Conservation (phyloP, 2,113 vertebrate species). For the Bostrychus sinensis region DNA sequence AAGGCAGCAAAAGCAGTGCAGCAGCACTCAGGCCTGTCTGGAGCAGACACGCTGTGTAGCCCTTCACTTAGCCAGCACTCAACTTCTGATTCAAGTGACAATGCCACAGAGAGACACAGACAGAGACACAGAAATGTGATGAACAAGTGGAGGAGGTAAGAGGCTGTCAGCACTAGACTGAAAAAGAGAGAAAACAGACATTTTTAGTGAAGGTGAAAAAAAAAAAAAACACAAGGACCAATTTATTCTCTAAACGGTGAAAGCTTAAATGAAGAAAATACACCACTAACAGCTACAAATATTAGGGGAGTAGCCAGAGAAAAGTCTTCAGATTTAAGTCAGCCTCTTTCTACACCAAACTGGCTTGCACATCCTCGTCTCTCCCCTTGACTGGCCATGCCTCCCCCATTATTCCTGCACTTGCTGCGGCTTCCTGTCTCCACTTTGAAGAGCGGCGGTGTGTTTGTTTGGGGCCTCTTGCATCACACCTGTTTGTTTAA, state of each 20-base stretch:
- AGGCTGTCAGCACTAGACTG: conserved; percentile 63
- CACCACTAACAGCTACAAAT: conserved; percentile 41
- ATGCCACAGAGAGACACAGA: conserved; percentile 43
- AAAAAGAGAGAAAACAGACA: conserved; percentile 63
- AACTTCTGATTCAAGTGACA: conserved; percentile 73
- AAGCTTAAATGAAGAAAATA: conserved; percentile 53
- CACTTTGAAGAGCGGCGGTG: conserved; percentile 62
- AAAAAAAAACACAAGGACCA: conserved; percentile 53
- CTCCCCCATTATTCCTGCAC: conserved; percentile 58
- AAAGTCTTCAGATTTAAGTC: conserved; percentile 30
- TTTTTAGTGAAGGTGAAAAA: conserved; percentile 58
- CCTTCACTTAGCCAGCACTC: conserved; percentile 70
- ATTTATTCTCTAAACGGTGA: conserved; percentile 66
- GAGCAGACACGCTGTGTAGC: conserved; percentile 60
- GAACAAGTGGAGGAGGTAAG: conserved; percentile 58
- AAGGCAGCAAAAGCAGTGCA: conserved; percentile 51
- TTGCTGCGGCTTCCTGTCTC: conserved; percentile 52
- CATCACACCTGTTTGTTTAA: conserved; percentile 82
- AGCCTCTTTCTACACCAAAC: conserved; percentile 27
- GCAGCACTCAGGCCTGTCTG: conserved; percentile 63
- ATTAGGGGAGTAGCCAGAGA: conserved; percentile 24
- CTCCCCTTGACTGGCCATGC: conserved; percentile 50
- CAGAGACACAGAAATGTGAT: conserved; percentile 45
- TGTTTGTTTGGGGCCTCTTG: conserved; percentile 80
- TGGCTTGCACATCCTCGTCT: conserved; percentile 13